Percentiles rank a stretch among this genome's conserved stretches.
Evolutionary conservation across 2,888 invertebrate species (phyloP).

Genomic region (Dione vanillae): DNA sequence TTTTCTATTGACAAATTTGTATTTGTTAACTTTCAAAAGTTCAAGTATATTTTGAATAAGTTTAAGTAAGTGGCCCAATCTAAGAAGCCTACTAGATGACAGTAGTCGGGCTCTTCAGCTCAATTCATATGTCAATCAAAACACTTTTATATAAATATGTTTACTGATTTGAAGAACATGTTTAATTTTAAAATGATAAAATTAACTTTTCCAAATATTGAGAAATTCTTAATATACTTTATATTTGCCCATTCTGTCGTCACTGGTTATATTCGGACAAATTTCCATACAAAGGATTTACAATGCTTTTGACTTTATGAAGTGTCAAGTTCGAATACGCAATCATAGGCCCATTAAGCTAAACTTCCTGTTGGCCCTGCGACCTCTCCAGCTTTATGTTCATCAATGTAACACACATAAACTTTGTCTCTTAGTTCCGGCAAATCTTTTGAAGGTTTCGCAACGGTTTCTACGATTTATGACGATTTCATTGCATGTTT

Average conservation of each 20-base stretch:
- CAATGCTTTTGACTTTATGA: slow-evolving; percentile 34
- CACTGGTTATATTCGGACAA: neutral
- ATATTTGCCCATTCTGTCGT: neutral
- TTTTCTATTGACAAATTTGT: neutral
- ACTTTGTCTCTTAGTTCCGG: slow-evolving; percentile 67
- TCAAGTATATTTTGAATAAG: neutral
- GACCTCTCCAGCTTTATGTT: slow-evolving; percentile 61
- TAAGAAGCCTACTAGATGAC: neutral
- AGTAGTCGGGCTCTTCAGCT: slow-evolving; percentile 4
- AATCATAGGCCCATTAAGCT: slow-evolving; percentile 41
- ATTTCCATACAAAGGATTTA: slow-evolving; percentile 32
- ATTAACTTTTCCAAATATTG: neutral
- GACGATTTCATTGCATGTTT: slow-evolving; percentile 64
- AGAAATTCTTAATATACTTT: neutral
- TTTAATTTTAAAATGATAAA: neutral
- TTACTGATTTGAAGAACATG: slow-evolving; percentile 10
- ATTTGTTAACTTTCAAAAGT: slow-evolving; percentile 15
- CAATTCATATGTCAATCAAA: slow-evolving; percentile 37
- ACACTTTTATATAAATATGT: neutral
- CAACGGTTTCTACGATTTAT: slow-evolving; percentile 59
- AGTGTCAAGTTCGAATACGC: slow-evolving; percentile 46
- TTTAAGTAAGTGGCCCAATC: neutral
- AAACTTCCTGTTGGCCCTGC: slow-evolving; percentile 48
- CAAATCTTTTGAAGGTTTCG: slow-evolving; percentile 62
- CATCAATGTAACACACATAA: slow-evolving; percentile 76